Conservation (phyloP, 2,797 vertebrate species). For the Syngnathus rostellatus region DNA sequence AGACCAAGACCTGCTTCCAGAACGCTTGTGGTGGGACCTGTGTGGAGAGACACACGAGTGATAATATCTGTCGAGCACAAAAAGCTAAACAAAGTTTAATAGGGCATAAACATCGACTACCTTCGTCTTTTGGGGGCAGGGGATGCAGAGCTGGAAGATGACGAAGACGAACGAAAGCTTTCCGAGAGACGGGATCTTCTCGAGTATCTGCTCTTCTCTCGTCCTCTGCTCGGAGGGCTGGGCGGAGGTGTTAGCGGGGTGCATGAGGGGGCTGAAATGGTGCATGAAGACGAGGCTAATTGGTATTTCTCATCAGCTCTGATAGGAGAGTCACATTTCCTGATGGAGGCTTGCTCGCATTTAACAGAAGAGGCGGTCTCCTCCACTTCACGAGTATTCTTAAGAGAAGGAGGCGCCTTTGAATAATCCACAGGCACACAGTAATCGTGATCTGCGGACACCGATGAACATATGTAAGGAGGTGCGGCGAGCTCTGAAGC, state of each 20-base stretch:
- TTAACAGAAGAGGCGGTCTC: background rate
- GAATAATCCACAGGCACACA: conserved; percentile 53
- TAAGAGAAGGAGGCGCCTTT: conserved; percentile 40
- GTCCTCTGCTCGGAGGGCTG: conserved; percentile 54
- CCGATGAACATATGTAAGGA: conserved; percentile 17
- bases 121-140: conserved; percentile 79
- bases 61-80: background rate
- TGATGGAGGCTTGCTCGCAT: conserved; percentile 5
- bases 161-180: conserved; percentile 49
- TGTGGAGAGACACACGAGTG: background rate
- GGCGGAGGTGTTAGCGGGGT: conserved; percentile 48
- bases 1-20: conserved; percentile 62
- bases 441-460: conserved; percentile 84
- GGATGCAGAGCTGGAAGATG: conserved; percentile 67
- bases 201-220: conserved; percentile 65
- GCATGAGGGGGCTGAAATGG: conserved; percentile 4
- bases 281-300: background rate
- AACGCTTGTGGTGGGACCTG: conserved; percentile 64
- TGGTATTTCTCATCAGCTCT: background rate
- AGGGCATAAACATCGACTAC: conserved; percentile 45
- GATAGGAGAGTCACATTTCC: background rate
- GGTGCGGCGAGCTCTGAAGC: background rate
- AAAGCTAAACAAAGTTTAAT: background rate
- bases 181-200: conserved; percentile 67
- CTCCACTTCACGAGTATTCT: conserved; percentile 9